Evolutionary conservation across 2,797 vertebrate genomes (phyloP), one percentile per base, ranked within the genome.

Genomic region (Picus viridis): DNA sequence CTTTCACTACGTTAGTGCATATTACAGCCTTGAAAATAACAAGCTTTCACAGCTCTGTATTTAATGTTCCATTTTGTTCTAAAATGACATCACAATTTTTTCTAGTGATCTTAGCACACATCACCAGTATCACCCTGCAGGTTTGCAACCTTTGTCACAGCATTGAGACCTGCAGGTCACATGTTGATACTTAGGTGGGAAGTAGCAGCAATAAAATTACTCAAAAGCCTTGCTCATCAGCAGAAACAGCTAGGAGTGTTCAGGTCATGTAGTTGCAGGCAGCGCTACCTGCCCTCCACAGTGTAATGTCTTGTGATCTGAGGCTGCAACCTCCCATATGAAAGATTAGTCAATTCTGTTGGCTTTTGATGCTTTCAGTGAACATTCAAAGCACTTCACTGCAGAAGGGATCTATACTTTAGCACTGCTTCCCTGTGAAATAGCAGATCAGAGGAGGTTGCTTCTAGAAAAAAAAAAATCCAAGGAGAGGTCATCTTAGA

Each of bases 11-110:
- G 3, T 79, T 65, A 80, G 36, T 13, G 27, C 36, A 56, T 74
- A 90, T 83, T 88, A 59, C 59, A 86, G 54, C 36, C 36, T 76
- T 90, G 81, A 30, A 95, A 96, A 95, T 86, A 57, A 94, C 36
- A 87, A 62, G 58, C 18, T 93, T 92, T 88, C 68, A 84, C 20
- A 71, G 77, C 17, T 53, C 80, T 36, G 2, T 86, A 71, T 83
- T 91, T 71, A 77, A 69, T 65, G 78, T 71, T 75, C 62, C 22
- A 62, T 77, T 78, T 65, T 83, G 27, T 32, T 90, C 78, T 64
- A 19, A 56, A 71, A 82, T 29, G n/a, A 51, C n/a, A 79, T 23
- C 2, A 2, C 20, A 24, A n/a, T 76, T 76, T 65, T 61, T 39
- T 64, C 32, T 43, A 51, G 27, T 16, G 45, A 77, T 36, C 26